phyloP scores from a whole-genome alignment of 2,888 invertebrate species.

The Amiota communis region DNA sequence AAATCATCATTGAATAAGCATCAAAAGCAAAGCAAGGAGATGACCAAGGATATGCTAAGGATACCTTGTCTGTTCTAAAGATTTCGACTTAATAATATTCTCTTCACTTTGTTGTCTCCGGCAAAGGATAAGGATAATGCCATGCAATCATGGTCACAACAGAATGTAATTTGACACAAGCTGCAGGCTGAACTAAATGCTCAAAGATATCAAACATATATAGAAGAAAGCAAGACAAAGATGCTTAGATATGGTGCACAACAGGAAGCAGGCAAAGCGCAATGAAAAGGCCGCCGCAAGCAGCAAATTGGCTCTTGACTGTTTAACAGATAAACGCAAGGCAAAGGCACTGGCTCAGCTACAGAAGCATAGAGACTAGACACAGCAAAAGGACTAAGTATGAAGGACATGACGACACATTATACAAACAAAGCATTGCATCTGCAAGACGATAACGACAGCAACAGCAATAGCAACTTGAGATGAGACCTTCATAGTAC shows the following conservation, averaged over 20 bases:
- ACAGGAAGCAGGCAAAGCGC: constrained; percentile 2
- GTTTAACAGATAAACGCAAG: constrained; percentile 10
- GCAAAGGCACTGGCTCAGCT: background rate
- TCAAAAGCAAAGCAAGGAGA: background rate
- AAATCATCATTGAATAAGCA: background rate
- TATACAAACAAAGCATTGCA: background rate
- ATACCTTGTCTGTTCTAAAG: too few species aligned
- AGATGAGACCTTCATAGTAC: background rate
- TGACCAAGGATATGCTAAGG: too few species aligned
- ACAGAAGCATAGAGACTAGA: background rate
- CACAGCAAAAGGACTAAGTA: constrained; percentile 1
- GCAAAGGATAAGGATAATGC: background rate
- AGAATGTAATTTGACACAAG: constrained; percentile 13
- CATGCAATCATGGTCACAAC: background rate
- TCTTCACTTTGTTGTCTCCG: background rate
- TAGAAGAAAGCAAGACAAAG: background rate
- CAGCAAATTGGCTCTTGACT: constrained; percentile 27
- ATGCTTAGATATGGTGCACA: background rate
- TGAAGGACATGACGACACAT: too few species aligned
- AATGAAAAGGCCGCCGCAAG: constrained; percentile 18
- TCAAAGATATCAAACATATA: background rate
- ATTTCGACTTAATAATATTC: too few species aligned
- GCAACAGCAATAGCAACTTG: background rate
- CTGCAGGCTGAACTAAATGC: constrained; percentile 1
- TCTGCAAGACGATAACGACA: constrained; percentile 14